These are phyloP conservation scores for Aphelenchoides bicaudatus DNA, from an alignment of 2,888 invertebrate genomes.

Conservation along the genomic window DNA sequence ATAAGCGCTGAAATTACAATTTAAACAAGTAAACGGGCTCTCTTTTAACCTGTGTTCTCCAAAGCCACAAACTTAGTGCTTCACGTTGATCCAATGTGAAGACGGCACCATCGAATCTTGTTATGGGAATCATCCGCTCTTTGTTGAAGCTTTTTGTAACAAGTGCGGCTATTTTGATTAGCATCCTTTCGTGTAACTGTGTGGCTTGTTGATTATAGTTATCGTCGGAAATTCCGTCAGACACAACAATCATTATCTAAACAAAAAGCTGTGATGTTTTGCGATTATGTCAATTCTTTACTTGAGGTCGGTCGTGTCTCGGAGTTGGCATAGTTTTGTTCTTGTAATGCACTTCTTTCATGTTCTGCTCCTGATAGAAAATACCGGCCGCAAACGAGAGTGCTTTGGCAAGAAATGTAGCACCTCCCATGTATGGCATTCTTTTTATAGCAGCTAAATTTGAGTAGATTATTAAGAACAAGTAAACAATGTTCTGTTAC, in stretches of 20 bases:
- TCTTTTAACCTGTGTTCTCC: constrained; percentile 49
- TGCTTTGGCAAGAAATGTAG: constrained; percentile 56
- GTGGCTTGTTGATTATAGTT: constrained; percentile 45
- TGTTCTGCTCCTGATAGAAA: constrained; percentile 54
- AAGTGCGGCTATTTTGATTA: constrained; percentile 42
- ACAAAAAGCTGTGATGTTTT: too few relatives aligned
- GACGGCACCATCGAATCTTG: constrained; percentile 51
- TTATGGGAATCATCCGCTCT: constrained; percentile 46
- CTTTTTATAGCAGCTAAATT: constrained; percentile 46
- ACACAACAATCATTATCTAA: constrained; percentile 50
- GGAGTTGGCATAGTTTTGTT: constrained; percentile 51
- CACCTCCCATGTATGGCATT: constrained; percentile 55
- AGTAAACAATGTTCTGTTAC: background rate
- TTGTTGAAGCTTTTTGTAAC: constrained; percentile 38
- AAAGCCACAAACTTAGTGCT: constrained; percentile 55
- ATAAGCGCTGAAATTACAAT: constrained; percentile 34
- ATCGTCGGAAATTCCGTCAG: constrained; percentile 56
- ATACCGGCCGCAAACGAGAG: constrained; percentile 53
- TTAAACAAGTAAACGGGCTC: background rate
- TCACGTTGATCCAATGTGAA: constrained; percentile 52
- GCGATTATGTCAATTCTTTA: too few relatives aligned
- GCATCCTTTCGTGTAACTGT: constrained; percentile 50
- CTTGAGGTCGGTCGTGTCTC: constrained; percentile 52
- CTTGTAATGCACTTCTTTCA: constrained; percentile 38
- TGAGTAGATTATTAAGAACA: background rate